Evolutionary conservation across 1,140 invertebrate genomes (phyloP), one percentile per base, ranked within the genome.

Genomic region (Drosophila nasuta): DNA sequence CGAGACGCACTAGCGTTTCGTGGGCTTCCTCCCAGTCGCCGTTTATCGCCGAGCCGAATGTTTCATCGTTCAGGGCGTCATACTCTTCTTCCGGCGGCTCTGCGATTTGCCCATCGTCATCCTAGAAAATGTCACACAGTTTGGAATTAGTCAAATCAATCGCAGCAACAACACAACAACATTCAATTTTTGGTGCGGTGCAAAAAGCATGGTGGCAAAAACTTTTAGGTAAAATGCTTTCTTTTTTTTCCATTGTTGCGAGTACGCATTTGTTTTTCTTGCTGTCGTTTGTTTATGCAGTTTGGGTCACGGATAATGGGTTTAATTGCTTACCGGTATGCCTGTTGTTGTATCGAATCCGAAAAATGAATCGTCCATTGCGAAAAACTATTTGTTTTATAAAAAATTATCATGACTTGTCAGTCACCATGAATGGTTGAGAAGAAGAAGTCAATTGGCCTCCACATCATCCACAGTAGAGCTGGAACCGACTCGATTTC

Each of bases 31-130:
- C 96, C 96, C 96, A 97, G 91, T 96, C 96, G 65, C 95, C 95
- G 64, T 93, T 93, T 62, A 90, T 92, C 49, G 96, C 95, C 52
- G 95, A 94, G 43, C 97, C 97, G 93, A 98, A 98, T 1, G 97
- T 98, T 93, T 98, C 97, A 94, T 97, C 96, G 91, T 98, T 98
- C 64, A 97, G 94, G 1, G 97, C 96, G 94, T 98, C 97, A 93
- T 97, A 97, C 81, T 97, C 96, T 72, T 96, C 96, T 81, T 97
- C 97, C 43, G 96, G 96, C 67, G 95, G 95, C 75, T 94, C 95
- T 38, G 66, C 85, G 52, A 91, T 79, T 62, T 94, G 93, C 43
- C 95, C 94, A 56, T 95, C 94, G 28, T 91, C 91, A 46, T 91
- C 91, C 79, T 82, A 57, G 15, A 54, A 1, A 46, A 63, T 13